Evolutionary conservation across 53 echinoderm and acorn worm genomes (phyloP).

Genomic region (Arbacia lixula): DNA sequence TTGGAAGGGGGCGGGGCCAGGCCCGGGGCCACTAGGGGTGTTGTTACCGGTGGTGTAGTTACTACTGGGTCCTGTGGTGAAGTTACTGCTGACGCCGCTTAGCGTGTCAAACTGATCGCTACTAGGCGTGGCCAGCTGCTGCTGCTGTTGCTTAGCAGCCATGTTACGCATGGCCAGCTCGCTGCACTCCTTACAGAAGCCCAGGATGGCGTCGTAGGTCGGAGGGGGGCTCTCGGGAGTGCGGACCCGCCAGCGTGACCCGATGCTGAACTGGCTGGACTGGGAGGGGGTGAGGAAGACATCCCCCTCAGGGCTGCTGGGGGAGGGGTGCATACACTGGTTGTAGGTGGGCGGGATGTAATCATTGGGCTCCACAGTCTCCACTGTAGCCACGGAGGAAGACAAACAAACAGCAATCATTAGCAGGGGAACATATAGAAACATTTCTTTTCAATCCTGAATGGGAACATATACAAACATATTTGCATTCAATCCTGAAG

Average conservation of each 20-base stretch:
- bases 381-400: constrained; percentile 49
- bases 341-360: constrained; percentile 93
- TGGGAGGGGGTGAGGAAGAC: constrained; percentile 84
- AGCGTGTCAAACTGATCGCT: constrained; percentile 45
- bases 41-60: constrained; percentile 41
- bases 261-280: constrained; percentile 70
- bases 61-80: constrained; percentile 41
- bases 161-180: constrained; percentile 54
- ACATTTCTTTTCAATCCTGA: too few relatives aligned
- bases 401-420: too few relatives aligned
- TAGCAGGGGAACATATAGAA: too few relatives aligned
- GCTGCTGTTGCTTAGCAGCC: background rate
- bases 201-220: constrained; percentile 86
- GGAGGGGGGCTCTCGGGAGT: constrained; percentile 96
- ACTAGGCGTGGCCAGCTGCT: constrained; percentile 12
- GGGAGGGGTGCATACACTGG: constrained; percentile 85
- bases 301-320: constrained; percentile 73
- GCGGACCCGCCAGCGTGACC: constrained; percentile 62
- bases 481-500: too few relatives aligned
- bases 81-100: constrained; percentile 50
- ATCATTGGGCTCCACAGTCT: constrained; percentile 85
- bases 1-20: background rate
- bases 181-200: constrained; percentile 73
- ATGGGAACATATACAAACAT: too few relatives aligned
- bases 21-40: constrained; percentile 33